phyloP scores from a whole-genome alignment of 1,140 invertebrate genomes.

The Pachyrhynchus sulphureomaculatus region DNA sequence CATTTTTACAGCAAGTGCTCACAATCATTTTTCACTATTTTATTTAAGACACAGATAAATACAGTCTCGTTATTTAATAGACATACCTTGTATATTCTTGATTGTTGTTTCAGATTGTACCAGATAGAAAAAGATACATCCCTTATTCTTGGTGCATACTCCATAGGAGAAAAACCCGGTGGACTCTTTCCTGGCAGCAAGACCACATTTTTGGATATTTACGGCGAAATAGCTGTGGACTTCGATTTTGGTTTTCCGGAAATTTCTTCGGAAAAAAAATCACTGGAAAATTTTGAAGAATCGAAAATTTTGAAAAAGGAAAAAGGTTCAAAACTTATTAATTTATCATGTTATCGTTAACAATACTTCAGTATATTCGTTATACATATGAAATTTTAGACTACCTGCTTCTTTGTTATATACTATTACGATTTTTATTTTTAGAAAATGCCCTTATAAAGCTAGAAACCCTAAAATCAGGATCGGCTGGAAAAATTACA shows the following conservation, averaged over 20 bases:
- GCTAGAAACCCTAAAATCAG: conserved; percentile 9
- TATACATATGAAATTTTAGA: too few relatives aligned
- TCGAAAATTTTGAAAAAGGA: conserved; percentile 2
- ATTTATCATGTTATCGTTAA: not conserved
- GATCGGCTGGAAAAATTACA: conserved; percentile 10
- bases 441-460: conserved; percentile 13
- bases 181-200: conserved; percentile 54
- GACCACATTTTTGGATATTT: conserved; percentile 60
- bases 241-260: conserved; percentile 77
- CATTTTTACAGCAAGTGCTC: too few relatives aligned
- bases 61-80: too few relatives aligned
- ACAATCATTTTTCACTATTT: too few relatives aligned
- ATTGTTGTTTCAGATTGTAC: conserved; percentile 52
- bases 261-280: conserved; percentile 23
- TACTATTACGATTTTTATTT: conserved; percentile 7
- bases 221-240: conserved; percentile 80
- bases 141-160: conserved; percentile 57
- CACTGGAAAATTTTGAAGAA: not conserved
- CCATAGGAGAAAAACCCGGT: conserved; percentile 59
- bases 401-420: too few relatives aligned
- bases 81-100: too few relatives aligned
- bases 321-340: conserved; percentile 1
- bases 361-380: too few relatives aligned
- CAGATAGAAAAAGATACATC: conserved; percentile 51
- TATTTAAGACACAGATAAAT: too few relatives aligned